Evolutionary conservation across 2,113 vertebrate species (phyloP).

Genomic region (Osmerus mordax): DNA sequence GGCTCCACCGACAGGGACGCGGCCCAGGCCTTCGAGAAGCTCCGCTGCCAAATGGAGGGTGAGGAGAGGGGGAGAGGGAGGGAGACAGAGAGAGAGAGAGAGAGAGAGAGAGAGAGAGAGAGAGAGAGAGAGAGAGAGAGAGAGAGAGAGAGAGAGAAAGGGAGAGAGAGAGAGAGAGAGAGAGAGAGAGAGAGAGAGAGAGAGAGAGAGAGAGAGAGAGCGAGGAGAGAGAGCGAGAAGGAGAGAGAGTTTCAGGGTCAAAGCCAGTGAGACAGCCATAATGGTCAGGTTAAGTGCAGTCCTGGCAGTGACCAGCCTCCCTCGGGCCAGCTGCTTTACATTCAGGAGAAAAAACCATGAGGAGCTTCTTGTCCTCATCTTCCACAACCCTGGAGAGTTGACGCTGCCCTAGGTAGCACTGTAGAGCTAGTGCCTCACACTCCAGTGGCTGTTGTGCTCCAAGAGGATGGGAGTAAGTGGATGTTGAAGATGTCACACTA

Average conservation of each 20-base stretch:
- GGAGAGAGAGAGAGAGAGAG: background rate
- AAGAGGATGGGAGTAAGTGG: no score
- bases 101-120: background rate
- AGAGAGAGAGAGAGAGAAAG: background rate
- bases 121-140: background rate
- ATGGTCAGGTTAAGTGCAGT: background rate
- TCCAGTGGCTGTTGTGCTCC: no score
- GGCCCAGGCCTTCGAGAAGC: slow-evolving; percentile 70
- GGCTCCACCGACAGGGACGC: slow-evolving; percentile 58
- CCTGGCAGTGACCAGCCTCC: background rate
- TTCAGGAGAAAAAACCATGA: background rate
- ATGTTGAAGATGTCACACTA: no score
- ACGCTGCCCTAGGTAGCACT: no score
- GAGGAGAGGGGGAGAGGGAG: background rate
- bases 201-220: background rate
- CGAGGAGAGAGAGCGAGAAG: background rate
- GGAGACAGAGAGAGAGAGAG: background rate
- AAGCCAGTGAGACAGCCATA: slow-evolving; percentile 7
- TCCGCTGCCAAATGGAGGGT: slow-evolving; percentile 77
- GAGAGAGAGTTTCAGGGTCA: background rate
- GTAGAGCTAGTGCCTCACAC: no score
- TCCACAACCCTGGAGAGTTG: no score
- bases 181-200: background rate
- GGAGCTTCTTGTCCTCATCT: background rate
- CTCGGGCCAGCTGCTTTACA: slow-evolving; percentile 21